A percentile compares a stretch with the other conserved stretches of the same genome.
phyloP scores from a whole-genome alignment of 2,888 invertebrate species.

The Anaspis maculata region DNA sequence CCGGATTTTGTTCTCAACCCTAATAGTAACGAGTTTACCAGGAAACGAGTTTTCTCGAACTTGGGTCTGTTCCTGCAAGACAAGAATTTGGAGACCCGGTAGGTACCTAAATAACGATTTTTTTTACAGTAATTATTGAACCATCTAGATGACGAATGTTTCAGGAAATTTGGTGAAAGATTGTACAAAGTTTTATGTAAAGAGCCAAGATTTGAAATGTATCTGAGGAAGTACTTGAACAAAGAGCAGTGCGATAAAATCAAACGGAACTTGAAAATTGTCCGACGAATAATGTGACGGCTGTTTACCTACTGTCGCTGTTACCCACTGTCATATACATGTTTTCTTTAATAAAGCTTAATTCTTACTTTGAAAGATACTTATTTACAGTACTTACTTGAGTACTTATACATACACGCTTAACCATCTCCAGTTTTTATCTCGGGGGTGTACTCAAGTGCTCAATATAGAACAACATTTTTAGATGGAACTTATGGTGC shows the following conservation, averaged over 20 bases:
- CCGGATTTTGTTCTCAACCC: constrained; percentile 51
- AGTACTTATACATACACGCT: too few species aligned
- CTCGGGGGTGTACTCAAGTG: too few species aligned
- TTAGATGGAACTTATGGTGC: too few species aligned
- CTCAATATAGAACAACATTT: too few species aligned
- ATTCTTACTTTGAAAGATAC: too few species aligned
- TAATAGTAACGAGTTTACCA: constrained; percentile 45
- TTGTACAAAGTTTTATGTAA: constrained; percentile 48
- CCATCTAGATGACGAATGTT: constrained; percentile 11
- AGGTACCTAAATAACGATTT: constrained; percentile 3
- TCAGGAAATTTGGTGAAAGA: constrained; percentile 49
- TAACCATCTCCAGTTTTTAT: too few species aligned
- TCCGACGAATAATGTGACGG: too few species aligned
- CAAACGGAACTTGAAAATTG: constrained; percentile 5
- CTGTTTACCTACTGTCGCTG: too few species aligned
- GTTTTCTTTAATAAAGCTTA: too few species aligned
- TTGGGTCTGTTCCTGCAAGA: constrained; percentile 48
- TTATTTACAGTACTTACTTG: too few species aligned
- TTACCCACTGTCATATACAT: too few species aligned
- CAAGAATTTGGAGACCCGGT: constrained; percentile 47
- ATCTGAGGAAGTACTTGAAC: constrained; percentile 40
- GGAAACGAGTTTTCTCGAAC: constrained; percentile 43
- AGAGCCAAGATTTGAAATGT: constrained; percentile 47
- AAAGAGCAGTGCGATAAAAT: constrained; percentile 22
- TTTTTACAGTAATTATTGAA: not conserved